These are phyloP conservation scores for Scrobipalpa costella DNA, from an alignment of 2,888 invertebrate species.

Conservation along the genomic window DNA sequence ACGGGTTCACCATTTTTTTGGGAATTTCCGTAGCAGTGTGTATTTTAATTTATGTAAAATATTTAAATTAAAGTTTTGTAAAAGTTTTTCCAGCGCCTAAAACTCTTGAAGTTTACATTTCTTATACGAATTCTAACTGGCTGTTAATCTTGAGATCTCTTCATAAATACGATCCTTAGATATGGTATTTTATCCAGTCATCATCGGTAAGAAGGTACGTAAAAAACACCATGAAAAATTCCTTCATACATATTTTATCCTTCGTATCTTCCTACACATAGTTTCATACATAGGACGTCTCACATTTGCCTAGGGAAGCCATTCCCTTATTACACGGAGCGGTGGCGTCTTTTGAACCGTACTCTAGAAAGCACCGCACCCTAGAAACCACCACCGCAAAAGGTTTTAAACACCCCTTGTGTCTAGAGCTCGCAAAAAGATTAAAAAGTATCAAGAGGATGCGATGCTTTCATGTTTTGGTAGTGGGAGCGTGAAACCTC, in stretches of 20 bases:
- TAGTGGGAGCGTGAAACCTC: not conserved
- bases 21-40: too few species aligned
- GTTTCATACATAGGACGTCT: not conserved
- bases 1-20: too few species aligned
- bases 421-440: constrained; percentile 17
- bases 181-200: too few species aligned
- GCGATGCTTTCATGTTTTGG: not conserved
- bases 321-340: constrained; percentile 1
- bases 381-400: not conserved
- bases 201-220: too few species aligned
- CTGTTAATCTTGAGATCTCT: too few species aligned
- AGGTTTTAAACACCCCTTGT: constrained; percentile 12
- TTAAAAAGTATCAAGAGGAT: constrained; percentile 17
- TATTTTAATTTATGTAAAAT: too few species aligned
- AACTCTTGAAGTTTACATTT: too few species aligned
- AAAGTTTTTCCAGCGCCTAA: too few species aligned
- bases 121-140: too few species aligned
- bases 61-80: too few species aligned
- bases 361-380: constrained; percentile 13
- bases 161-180: too few species aligned
- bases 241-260: not conserved
- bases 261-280: not conserved
- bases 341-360: constrained; percentile 2
- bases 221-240: too few species aligned
- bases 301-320: constrained; percentile 3